Conservation (phyloP, 2,797 vertebrate genomes). For the Neostethus bicornis region DNA sequence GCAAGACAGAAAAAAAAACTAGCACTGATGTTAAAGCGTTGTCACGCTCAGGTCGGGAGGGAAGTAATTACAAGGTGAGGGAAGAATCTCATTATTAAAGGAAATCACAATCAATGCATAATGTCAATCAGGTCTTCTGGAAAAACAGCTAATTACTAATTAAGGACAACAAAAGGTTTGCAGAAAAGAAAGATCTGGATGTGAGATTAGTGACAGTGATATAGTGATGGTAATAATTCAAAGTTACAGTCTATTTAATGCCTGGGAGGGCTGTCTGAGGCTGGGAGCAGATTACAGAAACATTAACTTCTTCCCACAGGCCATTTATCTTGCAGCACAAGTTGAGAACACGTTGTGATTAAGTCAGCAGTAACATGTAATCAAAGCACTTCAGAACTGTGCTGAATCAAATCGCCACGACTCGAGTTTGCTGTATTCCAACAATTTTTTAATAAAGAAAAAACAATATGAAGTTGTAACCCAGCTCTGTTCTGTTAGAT, state of each 20-base stretch:
- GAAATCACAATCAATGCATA: constrained; percentile 28
- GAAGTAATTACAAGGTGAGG: constrained; percentile 38
- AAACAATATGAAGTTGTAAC: constrained; percentile 16
- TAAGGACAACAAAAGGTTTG: constrained; percentile 31
- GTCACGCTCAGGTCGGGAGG: constrained; percentile 22
- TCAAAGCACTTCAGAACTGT: constrained; percentile 16
- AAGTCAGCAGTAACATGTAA: constrained; percentile 32
- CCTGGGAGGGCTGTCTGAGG: constrained; percentile 20
- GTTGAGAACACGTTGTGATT: constrained; percentile 36
- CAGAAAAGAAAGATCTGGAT: constrained; percentile 22
- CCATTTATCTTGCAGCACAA: constrained; percentile 41
- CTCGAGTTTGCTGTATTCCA: constrained; percentile 26
- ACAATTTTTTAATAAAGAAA: constrained; percentile 31
- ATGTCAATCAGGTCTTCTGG: constrained; percentile 16
- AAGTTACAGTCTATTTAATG: constrained; percentile 34
- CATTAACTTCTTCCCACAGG: constrained; percentile 34
- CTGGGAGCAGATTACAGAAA: constrained; percentile 42
- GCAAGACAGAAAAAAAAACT: constrained; percentile 28
- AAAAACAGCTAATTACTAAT: constrained; percentile 38
- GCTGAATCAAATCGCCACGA: constrained; percentile 24
- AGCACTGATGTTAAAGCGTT: constrained; percentile 16
- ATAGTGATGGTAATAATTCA: constrained; percentile 42
- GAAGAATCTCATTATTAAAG: constrained; percentile 40
- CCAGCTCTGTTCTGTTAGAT: background rate
- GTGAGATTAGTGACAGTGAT: constrained; percentile 42